Evolutionary conservation across 1,140 invertebrate genomes (phyloP), one percentile per base, ranked within the genome.

Genomic region (Caerostris extrusa): DNA sequence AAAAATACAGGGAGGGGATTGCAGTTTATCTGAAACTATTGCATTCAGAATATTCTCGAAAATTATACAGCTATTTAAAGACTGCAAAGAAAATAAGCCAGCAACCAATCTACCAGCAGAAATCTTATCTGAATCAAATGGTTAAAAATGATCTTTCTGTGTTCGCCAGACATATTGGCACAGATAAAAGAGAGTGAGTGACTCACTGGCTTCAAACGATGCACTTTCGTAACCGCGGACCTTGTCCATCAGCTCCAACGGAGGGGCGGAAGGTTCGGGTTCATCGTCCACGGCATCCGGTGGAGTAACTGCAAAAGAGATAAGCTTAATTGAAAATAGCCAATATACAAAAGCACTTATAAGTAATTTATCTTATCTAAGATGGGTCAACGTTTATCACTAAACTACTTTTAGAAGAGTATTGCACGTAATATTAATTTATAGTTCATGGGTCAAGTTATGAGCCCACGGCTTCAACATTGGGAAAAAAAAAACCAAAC

Each of bases 171-270:
- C 5, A 2, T 81, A 7, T 3, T 0, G 8, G 53, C 4, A 50
- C 34, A 12, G 7, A 10, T 5, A 10, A 5, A 58, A 34, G 34
- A 34, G 34, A 5, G 14, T 64, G 64, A 50, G 17, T 12, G 34
- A 95, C 95, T 95, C 94, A 96, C 96, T 95, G 94, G 96, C 95
- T 95, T 96, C 96, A 95, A 97, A 97, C 14, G 96, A 96, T 10
- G 96, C 95, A 71, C 95, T 95, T 93, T 96, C 96, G 94, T 97
- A 97, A 5, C 96, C 96, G 3, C 95, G 91, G 14, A 97, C 96
- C 60, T 95, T 93, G 94, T 96, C 96, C 96, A 96, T 96, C 19
- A 95, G 95, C 60, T 96, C 96, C 94, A 96, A 91, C 0, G 96
- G 96, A n/a, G 96, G 96, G 3, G 96, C 96, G 53, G 96, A 96